Evolutionary conservation across 2,888 invertebrate species (phyloP).

Genomic region (Hedya salicella): DNA sequence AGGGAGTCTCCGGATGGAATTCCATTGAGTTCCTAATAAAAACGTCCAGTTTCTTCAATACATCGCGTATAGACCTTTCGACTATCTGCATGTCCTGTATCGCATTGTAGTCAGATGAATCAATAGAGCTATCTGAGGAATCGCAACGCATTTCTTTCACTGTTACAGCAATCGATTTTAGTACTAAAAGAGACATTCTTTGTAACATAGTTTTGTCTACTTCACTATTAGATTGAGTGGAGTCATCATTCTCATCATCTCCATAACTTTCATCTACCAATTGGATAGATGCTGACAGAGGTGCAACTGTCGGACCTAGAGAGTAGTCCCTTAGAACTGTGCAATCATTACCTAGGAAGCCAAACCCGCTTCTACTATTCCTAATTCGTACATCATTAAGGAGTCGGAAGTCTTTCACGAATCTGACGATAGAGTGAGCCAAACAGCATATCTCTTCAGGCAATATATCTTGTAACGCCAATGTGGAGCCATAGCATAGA

Average conservation of each 20-base stretch:
- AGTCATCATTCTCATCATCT: constrained; percentile 71
- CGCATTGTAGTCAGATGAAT: constrained; percentile 93
- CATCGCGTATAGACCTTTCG: constrained; percentile 93
- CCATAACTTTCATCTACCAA: constrained; percentile 79
- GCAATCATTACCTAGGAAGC: constrained; percentile 78
- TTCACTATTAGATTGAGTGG: constrained; percentile 74
- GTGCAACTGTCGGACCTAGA: constrained; percentile 67
- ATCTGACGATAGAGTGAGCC: constrained; percentile 93
- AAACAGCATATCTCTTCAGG: constrained; percentile 95
- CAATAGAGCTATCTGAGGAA: constrained; percentile 93
- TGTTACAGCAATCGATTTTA: constrained; percentile 95
- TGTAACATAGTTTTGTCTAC: constrained; percentile 92
- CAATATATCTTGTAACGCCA: constrained; percentile 93
- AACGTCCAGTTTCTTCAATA: constrained; percentile 91
- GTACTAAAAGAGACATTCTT: constrained; percentile 93
- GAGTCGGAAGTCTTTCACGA: constrained; percentile 93
- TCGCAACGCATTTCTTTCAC: constrained; percentile 95
- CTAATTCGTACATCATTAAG: constrained; percentile 84
- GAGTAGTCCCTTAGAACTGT: constrained; percentile 69
- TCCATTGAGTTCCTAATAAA: constrained; percentile 93
- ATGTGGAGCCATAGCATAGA: constrained; percentile 95
- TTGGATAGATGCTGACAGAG: constrained; percentile 71
- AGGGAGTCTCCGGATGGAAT: constrained; percentile 94
- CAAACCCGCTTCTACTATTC: constrained; percentile 75
- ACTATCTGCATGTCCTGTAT: constrained; percentile 96